Percentiles rank a stretch among this genome's conserved stretches.
phyloP scores from a whole-genome alignment of 2,888 invertebrate genomes.

The Lasioglossum lativentre region DNA sequence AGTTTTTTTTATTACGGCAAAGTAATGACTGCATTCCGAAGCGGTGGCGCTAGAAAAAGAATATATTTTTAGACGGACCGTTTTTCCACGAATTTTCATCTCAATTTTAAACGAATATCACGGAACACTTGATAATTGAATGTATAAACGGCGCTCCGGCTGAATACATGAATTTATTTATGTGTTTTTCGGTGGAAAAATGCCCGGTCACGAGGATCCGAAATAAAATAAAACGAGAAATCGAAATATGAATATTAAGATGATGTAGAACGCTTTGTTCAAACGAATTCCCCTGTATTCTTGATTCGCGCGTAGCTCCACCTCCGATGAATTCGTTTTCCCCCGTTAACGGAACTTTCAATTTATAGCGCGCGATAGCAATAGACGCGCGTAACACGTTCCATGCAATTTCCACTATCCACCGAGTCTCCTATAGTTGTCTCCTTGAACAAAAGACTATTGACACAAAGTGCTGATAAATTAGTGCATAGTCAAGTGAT shows the following conservation, averaged over 20 bases:
- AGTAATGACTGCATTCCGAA: neutral
- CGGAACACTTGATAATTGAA: neutral
- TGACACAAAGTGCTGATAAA: constrained; percentile 45
- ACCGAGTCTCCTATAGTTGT: constrained; percentile 22
- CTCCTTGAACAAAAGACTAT: constrained; percentile 36
- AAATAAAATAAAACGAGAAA: neutral
- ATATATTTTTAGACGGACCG: neutral
- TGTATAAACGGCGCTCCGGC: neutral
- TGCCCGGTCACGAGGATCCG: neutral
- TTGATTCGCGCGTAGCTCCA: neutral
- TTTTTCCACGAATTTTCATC: neutral
- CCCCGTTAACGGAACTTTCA: neutral
- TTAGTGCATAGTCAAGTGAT: constrained; percentile 42
- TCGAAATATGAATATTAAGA: neutral
- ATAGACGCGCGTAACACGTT: constrained; percentile 8
- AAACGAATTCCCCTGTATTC: neutral
- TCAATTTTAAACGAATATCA: neutral
- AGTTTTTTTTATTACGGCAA: neutral
- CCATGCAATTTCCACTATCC: constrained; percentile 20
- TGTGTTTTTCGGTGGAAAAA: neutral
- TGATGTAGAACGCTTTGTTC: neutral
- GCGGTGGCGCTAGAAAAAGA: neutral
- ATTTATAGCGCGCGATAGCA: constrained; percentile 19
- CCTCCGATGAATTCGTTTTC: constrained; percentile 11
- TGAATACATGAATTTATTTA: neutral